phyloP scores from a whole-genome alignment of 2,888 invertebrate species.

The Pantelozetes paolii region DNA sequence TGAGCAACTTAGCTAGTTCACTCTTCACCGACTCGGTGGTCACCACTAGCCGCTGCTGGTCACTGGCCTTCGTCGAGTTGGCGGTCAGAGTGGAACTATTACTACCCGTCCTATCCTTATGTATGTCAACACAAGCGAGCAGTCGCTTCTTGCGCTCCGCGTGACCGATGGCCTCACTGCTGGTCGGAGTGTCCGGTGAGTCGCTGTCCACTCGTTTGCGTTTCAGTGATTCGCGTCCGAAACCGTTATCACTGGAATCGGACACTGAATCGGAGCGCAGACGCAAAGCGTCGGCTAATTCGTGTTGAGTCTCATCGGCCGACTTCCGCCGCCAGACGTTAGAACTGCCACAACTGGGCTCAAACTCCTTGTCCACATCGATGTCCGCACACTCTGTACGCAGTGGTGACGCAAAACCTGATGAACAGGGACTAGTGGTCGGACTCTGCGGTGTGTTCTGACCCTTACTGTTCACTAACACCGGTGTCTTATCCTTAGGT shows the following conservation, averaged over 20 bases:
- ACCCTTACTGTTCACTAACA: conserved; percentile 18
- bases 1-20: conserved; percentile 30
- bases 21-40: neutral
- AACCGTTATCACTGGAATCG: conserved; percentile 34
- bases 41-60: neutral
- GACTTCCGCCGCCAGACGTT: conserved; percentile 41
- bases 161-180: conserved; percentile 38
- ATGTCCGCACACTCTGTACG: conserved; percentile 42
- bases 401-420: conserved; percentile 44
- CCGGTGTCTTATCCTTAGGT: conserved; percentile 40
- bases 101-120: conserved; percentile 17
- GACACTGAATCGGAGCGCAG: conserved; percentile 33
- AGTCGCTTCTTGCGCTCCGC: conserved; percentile 46
- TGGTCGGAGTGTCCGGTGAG: conserved; percentile 41
- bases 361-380: conserved; percentile 42
- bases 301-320: conserved; percentile 37
- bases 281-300: neutral
- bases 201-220: conserved; percentile 43
- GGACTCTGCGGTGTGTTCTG: conserved; percentile 44
- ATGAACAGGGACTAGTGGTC: conserved; percentile 45
- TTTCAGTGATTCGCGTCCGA: conserved; percentile 39
- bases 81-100: neutral
- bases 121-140: conserved; percentile 40
- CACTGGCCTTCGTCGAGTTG: neutral
- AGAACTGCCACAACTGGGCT: conserved; percentile 26